Conservation (phyloP, 2,113 vertebrate genomes). For the Notarius lentiginosus region DNA sequence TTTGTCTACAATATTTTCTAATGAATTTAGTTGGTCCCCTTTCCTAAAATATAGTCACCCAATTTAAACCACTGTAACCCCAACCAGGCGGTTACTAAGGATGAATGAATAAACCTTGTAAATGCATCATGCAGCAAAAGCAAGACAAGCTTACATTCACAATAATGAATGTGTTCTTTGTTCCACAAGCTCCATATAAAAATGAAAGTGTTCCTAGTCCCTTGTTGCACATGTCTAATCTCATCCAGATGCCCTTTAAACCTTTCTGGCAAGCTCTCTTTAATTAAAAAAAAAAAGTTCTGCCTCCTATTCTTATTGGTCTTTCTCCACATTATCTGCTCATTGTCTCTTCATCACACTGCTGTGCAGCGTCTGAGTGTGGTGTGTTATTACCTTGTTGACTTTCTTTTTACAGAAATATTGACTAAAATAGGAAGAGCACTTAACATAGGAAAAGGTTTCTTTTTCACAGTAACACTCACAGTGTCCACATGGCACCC, state of each 20-base stretch:
- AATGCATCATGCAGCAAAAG: neutral
- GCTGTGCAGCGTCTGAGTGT: neutral
- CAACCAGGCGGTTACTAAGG: neutral
- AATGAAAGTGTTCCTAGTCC: neutral
- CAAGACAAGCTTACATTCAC: neutral
- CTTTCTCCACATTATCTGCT: neutral
- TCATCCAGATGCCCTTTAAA: neutral
- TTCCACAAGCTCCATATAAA: neutral
- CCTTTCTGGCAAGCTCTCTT: neutral
- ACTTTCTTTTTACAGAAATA: neutral
- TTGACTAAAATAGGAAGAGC: neutral
- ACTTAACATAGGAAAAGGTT: neutral
- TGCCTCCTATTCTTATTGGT: neutral
- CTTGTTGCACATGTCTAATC: neutral
- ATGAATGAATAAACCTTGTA: neutral
- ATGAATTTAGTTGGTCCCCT: too few relatives aligned
- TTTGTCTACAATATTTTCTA: too few relatives aligned
- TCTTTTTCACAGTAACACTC: constrained; percentile 66
- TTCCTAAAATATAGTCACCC: neutral
- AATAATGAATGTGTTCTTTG: neutral
- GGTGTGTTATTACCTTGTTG: neutral
- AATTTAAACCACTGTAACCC: neutral
- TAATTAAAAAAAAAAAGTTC: too few relatives aligned
- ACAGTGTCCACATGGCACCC: constrained; percentile 97
- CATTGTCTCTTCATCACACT: neutral